These are phyloP conservation scores for Carcharodon carcharias DNA, from an alignment of 2,797 vertebrate species.

Conservation along the genomic window DNA sequence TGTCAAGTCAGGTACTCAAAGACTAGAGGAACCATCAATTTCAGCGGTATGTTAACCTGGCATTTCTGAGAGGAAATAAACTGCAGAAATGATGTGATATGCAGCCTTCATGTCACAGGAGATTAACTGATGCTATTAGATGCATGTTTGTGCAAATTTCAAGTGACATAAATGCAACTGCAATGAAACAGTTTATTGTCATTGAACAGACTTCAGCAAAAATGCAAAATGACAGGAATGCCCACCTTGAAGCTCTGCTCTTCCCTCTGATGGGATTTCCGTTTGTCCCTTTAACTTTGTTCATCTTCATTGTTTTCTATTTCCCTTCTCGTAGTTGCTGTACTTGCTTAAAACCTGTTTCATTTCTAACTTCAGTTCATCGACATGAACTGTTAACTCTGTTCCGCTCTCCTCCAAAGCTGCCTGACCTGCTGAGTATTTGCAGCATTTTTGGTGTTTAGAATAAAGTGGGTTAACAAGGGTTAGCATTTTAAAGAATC, in stretches of 20 bases:
- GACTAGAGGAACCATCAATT: neutral
- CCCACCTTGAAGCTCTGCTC: neutral
- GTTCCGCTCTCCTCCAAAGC: neutral
- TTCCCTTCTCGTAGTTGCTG: neutral
- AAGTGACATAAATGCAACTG: neutral
- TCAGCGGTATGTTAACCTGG: neutral
- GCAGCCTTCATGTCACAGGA: neutral
- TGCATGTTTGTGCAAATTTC: neutral
- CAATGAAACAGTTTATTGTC: neutral
- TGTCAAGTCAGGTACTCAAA: neutral
- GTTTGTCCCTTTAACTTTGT: neutral
- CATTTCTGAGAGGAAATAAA: neutral
- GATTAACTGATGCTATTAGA: constrained; percentile 9
- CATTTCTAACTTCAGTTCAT: neutral
- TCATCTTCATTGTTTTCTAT: neutral
- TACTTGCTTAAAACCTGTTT: neutral
- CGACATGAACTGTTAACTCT: neutral
- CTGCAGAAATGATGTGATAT: neutral
- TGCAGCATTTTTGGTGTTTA: neutral
- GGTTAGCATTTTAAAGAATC: neutral
- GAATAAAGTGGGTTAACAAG: neutral
- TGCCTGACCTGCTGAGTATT: neutral
- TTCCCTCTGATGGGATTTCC: neutral
- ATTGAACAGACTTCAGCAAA: neutral
- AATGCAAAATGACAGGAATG: neutral